phyloP scores from a whole-genome alignment of 2,797 vertebrate genomes.

The Notamacropus eugenii region DNA sequence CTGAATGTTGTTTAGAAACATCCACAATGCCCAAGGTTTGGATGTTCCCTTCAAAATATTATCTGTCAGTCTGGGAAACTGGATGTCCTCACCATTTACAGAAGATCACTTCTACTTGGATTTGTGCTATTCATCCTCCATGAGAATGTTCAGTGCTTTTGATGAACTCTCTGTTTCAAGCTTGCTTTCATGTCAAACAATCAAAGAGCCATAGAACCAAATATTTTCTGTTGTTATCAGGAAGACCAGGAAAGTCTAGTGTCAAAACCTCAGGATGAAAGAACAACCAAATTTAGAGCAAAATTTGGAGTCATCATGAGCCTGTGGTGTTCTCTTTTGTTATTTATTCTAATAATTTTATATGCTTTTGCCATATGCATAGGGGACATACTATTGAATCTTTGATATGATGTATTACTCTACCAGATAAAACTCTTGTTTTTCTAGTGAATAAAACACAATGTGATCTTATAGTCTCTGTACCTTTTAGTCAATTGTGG shows the following conservation, averaged over 20 bases:
- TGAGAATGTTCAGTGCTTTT: not conserved
- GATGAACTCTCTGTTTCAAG: not conserved
- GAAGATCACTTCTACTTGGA: not conserved
- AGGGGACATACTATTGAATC: not conserved
- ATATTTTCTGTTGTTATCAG: not conserved
- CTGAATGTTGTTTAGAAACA: not conserved
- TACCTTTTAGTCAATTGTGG: not conserved
- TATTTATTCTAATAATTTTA: not conserved
- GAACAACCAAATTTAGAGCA: not conserved
- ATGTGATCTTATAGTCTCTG: not conserved
- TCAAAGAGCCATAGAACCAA: not conserved
- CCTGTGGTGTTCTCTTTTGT: not conserved
- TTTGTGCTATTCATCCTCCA: not conserved
- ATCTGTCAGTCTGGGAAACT: not conserved
- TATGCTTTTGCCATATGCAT: not conserved
- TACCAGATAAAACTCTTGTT: not conserved
- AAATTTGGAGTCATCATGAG: not conserved
- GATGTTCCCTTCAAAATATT: not conserved
- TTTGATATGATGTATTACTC: not conserved
- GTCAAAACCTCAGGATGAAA: not conserved
- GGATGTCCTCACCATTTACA: not conserved
- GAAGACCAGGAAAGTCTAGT: not conserved
- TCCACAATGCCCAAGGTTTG: not conserved
- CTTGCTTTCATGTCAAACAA: not conserved
- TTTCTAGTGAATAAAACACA: not conserved